These are phyloP conservation scores for Tetanocera ferruginea DNA, from an alignment of 2,888 invertebrate genomes.

Conservation along the genomic window DNA sequence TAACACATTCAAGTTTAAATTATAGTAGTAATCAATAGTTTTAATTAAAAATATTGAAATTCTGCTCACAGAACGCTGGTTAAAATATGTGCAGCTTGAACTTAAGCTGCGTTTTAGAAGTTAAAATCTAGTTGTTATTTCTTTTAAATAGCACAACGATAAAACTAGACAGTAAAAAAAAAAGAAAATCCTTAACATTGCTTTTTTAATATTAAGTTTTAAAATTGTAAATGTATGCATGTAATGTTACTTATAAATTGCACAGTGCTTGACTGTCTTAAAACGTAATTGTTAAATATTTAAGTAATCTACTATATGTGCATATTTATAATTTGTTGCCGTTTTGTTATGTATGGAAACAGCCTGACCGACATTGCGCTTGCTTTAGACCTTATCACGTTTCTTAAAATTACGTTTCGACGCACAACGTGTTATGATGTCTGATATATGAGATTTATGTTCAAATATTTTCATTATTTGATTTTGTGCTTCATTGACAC, in stretches of 20 bases:
- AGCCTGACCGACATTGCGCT: neutral
- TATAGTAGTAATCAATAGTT: conserved; percentile 13
- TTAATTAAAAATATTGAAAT: conserved; percentile 3
- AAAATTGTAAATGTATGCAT: neutral
- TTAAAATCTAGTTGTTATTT: neutral
- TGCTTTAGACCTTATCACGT: conserved; percentile 77
- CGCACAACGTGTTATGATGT: conserved; percentile 90
- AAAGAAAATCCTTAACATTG: neutral
- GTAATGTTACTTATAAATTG: neutral
- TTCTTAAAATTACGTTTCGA: conserved; percentile 94
- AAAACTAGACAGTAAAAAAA: neutral
- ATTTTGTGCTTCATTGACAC: conserved; percentile 88
- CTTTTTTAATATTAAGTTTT: neutral
- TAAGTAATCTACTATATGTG: conserved; percentile 14
- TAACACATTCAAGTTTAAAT: conserved; percentile 16
- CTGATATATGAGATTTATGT: conserved; percentile 89
- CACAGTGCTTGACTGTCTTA: conserved; percentile 10
- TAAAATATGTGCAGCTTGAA: no score
- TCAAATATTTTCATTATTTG: conserved; percentile 92
- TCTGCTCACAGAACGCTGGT: neutral
- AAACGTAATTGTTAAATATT: neutral
- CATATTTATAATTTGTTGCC: conserved; percentile 26
- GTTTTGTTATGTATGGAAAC: neutral
- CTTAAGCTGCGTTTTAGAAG: neutral
- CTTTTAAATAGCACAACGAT: neutral